Percentiles rank a stretch among this genome's conserved stretches.
These are phyloP conservation scores for Galago senegalensis DNA, from an alignment of 2,797 vertebrate genomes.

Conservation along the genomic window DNA sequence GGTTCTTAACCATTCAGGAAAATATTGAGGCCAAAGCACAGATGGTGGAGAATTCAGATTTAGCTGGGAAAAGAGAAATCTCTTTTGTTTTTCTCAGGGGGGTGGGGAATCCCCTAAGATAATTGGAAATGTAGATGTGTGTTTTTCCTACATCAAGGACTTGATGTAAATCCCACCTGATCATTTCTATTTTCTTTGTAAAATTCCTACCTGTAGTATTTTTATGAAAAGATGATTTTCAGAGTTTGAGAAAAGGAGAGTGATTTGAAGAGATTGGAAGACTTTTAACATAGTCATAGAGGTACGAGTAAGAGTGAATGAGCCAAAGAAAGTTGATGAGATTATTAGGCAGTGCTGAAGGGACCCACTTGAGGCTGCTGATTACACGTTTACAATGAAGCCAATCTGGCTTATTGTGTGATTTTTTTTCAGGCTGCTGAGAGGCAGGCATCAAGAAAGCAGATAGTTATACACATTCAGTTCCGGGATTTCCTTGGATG, in stretches of 20 bases:
- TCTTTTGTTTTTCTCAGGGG: background rate
- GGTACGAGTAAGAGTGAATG: background rate
- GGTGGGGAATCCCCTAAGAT: background rate
- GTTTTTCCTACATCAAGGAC: conserved; percentile 42
- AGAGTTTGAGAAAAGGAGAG: conserved; percentile 38
- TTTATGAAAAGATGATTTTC: conserved; percentile 21
- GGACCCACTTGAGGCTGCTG: background rate
- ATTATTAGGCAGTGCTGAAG: background rate
- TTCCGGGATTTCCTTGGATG: background rate
- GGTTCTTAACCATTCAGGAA: background rate
- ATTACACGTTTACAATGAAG: background rate
- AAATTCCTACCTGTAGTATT: background rate
- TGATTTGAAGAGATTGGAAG: conserved; percentile 28
- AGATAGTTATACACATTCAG: background rate
- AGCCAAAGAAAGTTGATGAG: conserved; percentile 6
- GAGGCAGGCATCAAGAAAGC: background rate
- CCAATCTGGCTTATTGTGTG: background rate
- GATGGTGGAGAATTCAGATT: background rate
- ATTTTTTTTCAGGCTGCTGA: background rate
- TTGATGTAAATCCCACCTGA: background rate
- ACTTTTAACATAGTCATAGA: background rate
- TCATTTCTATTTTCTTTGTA: background rate
- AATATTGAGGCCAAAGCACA: background rate
- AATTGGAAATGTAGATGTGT: background rate
- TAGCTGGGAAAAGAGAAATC: background rate